phyloP scores from a whole-genome alignment of 2,113 vertebrate species.

The Butorides virescens region DNA sequence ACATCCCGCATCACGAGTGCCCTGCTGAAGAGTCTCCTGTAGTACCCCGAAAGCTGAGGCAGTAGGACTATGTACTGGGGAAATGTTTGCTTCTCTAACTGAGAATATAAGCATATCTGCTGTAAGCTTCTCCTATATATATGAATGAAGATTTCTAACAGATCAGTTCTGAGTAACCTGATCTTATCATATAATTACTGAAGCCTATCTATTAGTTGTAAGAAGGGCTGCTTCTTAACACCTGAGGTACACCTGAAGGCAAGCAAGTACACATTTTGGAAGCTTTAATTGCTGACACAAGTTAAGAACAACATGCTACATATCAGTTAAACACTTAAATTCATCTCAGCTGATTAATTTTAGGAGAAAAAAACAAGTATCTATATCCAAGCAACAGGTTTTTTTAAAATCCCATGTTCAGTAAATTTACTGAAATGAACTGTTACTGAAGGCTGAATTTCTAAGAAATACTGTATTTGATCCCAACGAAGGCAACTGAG shows the following conservation, averaged over 20 bases:
- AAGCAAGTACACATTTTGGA: neutral
- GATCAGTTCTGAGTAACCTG: neutral
- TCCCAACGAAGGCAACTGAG: neutral
- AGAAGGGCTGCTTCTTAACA: neutral
- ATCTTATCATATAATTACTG: neutral
- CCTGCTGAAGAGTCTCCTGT: neutral
- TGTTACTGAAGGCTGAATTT: neutral
- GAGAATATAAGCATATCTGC: neutral
- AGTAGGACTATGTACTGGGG: neutral
- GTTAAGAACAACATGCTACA: neutral
- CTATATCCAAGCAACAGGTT: neutral
- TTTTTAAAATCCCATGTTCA: neutral
- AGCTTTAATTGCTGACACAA: neutral
- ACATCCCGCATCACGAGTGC: rapidly evolving
- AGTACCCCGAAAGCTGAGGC: neutral
- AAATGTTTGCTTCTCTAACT: neutral
- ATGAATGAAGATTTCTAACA: neutral
- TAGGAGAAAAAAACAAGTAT: neutral
- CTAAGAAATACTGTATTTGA: neutral
- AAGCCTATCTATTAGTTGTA: neutral
- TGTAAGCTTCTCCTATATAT: neutral
- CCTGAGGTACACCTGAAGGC: neutral
- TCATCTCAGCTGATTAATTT: neutral
- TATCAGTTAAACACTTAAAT: neutral
- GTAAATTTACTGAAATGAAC: neutral